A percentile compares a stretch with the other conserved stretches of the same genome.
Evolutionary conservation across 2,113 vertebrate species (phyloP).

Genomic region (Micronisus gabar): DNA sequence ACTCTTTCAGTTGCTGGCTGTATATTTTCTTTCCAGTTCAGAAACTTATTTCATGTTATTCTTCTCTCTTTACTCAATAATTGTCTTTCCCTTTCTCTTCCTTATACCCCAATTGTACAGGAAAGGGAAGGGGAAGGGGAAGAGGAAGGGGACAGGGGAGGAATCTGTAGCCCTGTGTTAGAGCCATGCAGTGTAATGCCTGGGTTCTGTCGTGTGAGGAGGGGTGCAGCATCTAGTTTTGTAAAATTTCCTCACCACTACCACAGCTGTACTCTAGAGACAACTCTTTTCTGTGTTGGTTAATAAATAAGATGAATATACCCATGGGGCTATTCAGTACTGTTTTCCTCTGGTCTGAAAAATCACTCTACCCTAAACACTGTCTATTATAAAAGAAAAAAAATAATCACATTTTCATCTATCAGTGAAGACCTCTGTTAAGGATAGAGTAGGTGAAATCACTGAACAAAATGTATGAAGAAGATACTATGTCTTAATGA

Average conservation of each 20-base stretch:
- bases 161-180: neutral
- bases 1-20: neutral
- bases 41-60: neutral
- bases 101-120: neutral
- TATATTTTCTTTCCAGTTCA: neutral
- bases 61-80: neutral
- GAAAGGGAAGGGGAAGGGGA: neutral
- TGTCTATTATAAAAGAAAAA: neutral
- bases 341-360: neutral
- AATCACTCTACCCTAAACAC: neutral
- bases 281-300: neutral
- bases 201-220: neutral
- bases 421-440: neutral
- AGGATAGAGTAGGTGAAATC: neutral
- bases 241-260: neutral
- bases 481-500: neutral
- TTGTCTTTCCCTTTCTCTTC: neutral
- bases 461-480: neutral
- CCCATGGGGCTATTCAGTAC: neutral
- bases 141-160: too few relatives aligned
- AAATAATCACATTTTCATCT: neutral
- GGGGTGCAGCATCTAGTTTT: neutral
- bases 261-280: neutral
- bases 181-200: neutral
- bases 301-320: neutral